phyloP scores from a whole-genome alignment of 2,113 vertebrate genomes.

The Cathartes aura region DNA sequence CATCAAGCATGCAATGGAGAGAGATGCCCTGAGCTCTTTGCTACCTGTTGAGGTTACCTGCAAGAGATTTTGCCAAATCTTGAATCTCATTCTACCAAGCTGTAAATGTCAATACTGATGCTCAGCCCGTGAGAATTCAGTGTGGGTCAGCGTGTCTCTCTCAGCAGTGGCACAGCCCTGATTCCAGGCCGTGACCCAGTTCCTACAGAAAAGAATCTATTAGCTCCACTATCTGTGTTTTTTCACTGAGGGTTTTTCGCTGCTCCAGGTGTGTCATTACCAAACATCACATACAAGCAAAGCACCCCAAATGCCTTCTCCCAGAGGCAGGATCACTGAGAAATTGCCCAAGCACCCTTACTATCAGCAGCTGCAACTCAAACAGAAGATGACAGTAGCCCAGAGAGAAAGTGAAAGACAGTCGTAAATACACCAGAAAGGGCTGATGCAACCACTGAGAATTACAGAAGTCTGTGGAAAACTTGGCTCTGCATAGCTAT shows the following conservation, averaged over 20 bases:
- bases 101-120: not conserved
- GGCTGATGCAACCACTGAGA: not conserved
- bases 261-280: not conserved
- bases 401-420: not conserved
- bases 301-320: not conserved
- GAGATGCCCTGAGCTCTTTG: not conserved
- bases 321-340: not conserved
- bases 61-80: not conserved
- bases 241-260: not conserved
- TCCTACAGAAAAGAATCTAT: not conserved
- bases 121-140: not conserved
- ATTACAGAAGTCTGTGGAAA: not conserved
- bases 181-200: not conserved
- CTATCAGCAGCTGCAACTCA: not conserved
- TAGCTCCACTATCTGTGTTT: not conserved
- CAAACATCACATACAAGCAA: not conserved
- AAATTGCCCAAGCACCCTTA: not conserved
- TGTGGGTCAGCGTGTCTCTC: not conserved
- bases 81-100: not conserved
- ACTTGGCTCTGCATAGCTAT: not conserved
- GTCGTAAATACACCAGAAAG: not conserved
- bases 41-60: not conserved
- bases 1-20: not conserved
- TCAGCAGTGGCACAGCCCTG: not conserved
- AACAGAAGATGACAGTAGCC: not conserved